Evolutionary conservation across 2,888 invertebrate genomes (phyloP).

Genomic region (Lepidocyrtinus sp.): DNA sequence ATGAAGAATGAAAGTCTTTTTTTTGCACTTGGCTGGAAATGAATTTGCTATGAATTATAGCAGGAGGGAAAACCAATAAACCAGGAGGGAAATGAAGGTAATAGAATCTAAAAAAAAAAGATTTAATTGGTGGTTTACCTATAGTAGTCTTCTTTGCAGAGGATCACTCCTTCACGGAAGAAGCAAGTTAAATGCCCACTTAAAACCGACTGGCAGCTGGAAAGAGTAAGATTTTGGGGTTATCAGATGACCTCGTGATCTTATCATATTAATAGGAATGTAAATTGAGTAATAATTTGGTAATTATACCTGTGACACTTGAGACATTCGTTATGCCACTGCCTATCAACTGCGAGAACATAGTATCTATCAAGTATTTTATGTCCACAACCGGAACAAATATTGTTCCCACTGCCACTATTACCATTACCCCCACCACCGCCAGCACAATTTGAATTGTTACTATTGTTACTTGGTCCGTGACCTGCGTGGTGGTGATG

Average conservation of each 20-base stretch:
- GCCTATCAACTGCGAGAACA: constrained; percentile 87
- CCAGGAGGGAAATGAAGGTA: no score
- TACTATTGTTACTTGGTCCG: constrained; percentile 41
- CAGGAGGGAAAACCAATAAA: no score
- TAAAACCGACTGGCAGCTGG: constrained; percentile 78
- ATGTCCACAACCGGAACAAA: constrained; percentile 75
- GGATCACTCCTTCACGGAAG: constrained; percentile 88
- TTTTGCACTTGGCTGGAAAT: no score
- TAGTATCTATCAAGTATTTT: constrained; percentile 78
- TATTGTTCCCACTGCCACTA: constrained; percentile 59
- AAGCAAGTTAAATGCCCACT: constrained; percentile 92
- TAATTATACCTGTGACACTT: constrained; percentile 60
- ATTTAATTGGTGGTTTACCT: constrained; percentile 76
- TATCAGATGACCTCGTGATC: constrained; percentile 80
- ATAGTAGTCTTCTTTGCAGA: constrained; percentile 95
- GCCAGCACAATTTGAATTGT: constrained; percentile 40
- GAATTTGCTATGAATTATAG: no score
- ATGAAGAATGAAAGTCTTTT: no score
- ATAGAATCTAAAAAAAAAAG: no score
- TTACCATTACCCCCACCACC: constrained; percentile 39
- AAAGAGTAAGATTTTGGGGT: constrained; percentile 82
- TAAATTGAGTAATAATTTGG: background rate
- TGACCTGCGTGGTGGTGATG: constrained; percentile 36
- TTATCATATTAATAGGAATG: background rate
- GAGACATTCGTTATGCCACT: constrained; percentile 83